Conservation (phyloP, 2,797 vertebrate species). For the Cyclura pinguis region DNA sequence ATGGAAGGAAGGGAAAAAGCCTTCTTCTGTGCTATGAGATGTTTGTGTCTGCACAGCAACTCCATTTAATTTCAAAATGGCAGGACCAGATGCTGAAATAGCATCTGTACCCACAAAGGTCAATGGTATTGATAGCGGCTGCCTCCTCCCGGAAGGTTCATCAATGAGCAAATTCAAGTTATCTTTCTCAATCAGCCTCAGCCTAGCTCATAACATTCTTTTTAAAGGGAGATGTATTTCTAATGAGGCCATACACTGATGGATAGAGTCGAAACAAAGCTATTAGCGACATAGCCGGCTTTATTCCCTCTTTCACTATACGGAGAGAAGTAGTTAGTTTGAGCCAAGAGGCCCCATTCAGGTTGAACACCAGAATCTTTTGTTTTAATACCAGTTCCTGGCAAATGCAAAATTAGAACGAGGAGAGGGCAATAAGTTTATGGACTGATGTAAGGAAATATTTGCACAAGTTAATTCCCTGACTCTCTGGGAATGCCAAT, state of each 20-base stretch:
- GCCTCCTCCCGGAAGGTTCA: conserved; percentile 9
- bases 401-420: neutral
- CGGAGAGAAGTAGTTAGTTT: neutral
- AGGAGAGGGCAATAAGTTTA: neutral
- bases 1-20: neutral
- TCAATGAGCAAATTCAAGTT: conserved; percentile 20
- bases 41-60: conserved; percentile 3
- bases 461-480: neutral
- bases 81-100: conserved; percentile 14
- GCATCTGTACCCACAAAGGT: conserved; percentile 21
- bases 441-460: neutral
- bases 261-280: neutral
- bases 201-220: neutral
- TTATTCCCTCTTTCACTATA: neutral
- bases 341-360: neutral
- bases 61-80: conserved; percentile 36
- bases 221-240: conserved; percentile 20
- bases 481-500: no score
- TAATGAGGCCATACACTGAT: neutral
- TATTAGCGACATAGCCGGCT: no score
- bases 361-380: neutral
- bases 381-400: neutral
- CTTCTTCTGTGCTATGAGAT: neutral
- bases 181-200: conserved; percentile 10
- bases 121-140: conserved; percentile 24